Percentiles rank a stretch among this genome's conserved stretches.
phyloP scores from a whole-genome alignment of 92 coral and sea anemone genomes.

The Porites divaricata region DNA sequence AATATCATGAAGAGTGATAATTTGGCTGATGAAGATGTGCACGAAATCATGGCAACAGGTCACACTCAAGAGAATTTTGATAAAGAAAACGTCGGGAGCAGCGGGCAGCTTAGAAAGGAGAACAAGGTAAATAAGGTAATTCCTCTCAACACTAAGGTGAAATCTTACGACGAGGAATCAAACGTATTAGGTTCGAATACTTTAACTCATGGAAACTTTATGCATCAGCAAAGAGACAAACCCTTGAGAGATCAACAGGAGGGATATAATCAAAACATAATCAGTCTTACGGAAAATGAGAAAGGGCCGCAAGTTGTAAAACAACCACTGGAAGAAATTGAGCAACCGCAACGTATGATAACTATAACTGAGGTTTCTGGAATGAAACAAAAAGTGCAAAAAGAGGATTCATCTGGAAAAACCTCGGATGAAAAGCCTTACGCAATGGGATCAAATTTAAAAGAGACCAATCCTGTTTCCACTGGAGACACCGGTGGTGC shows the following conservation, averaged over 20 bases:
- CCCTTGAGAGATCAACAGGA: neutral
- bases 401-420: neutral
- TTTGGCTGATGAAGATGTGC: constrained; percentile 2
- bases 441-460: neutral
- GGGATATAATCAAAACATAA: neutral
- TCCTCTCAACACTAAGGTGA: neutral
- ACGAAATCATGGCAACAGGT: constrained; percentile 20
- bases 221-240: neutral
- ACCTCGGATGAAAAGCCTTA: neutral
- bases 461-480: neutral
- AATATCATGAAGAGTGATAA: neutral
- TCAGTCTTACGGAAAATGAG: neutral
- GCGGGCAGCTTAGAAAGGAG: neutral
- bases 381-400: neutral
- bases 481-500: neutral
- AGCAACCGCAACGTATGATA: neutral
- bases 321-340: neutral
- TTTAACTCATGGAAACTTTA: neutral
- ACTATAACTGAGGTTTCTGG: neutral
- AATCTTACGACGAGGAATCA: constrained; percentile 37
- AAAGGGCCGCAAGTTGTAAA: neutral
- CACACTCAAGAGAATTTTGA: constrained; percentile 19
- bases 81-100: neutral
- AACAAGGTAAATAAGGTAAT: neutral
- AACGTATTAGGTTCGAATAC: constrained; percentile 10